These are phyloP conservation scores for Alfaro cultratus DNA, from an alignment of 2,797 vertebrate genomes.

Conservation along the genomic window DNA sequence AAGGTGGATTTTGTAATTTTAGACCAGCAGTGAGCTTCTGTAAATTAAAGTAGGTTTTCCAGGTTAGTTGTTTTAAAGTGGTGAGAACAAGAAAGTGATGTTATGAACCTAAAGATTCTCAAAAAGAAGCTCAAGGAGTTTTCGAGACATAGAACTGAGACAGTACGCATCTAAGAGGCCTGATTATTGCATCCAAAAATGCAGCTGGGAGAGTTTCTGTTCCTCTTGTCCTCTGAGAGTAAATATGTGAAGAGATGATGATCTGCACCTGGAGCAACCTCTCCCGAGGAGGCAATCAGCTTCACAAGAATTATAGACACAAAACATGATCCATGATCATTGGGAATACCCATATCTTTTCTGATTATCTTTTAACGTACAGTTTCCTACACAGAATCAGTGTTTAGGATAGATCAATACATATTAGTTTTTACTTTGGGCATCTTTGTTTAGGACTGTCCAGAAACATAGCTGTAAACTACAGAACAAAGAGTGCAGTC, in stretches of 20 bases:
- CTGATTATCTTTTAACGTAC: neutral
- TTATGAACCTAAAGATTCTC: neutral
- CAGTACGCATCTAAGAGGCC: neutral
- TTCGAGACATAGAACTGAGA: neutral
- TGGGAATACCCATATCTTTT: neutral
- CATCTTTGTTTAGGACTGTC: neutral
- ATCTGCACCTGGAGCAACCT: neutral
- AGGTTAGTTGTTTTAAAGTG: neutral
- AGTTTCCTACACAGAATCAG: neutral
- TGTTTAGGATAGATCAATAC: neutral
- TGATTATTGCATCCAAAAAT: neutral
- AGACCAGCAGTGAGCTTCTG: neutral
- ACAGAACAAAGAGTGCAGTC: neutral
- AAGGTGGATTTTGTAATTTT: neutral
- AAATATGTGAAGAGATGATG: neutral
- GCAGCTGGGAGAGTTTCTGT: neutral
- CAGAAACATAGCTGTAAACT: neutral
- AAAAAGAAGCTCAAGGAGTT: neutral
- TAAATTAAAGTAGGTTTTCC: neutral
- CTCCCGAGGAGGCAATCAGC: neutral
- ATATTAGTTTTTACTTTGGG: neutral
- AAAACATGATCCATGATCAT: neutral
- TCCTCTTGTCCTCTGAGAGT: neutral
- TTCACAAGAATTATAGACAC: neutral
- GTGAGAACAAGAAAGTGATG: neutral